These are phyloP conservation scores for Turdus rufiventris DNA, from an alignment of 2,113 vertebrate species.

Conservation along the genomic window DNA sequence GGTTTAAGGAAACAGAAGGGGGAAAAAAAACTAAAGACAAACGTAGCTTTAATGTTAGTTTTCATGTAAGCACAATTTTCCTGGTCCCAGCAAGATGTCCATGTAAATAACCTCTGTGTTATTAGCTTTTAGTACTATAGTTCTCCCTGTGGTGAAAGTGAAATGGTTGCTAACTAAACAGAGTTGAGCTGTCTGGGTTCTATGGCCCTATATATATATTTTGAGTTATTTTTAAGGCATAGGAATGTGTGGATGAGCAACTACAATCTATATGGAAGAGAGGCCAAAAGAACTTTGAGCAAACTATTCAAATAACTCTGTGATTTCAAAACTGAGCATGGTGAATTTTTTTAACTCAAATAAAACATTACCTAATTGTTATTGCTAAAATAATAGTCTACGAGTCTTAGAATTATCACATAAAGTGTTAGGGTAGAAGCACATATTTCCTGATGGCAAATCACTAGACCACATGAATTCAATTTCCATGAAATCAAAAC, in stretches of 20 bases:
- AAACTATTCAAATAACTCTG: background rate
- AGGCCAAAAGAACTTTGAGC: background rate
- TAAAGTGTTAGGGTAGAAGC: background rate
- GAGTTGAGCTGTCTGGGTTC: background rate
- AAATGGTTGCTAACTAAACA: background rate
- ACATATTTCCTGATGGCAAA: background rate
- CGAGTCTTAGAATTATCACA: background rate
- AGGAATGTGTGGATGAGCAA: background rate
- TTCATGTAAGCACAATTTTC: background rate
- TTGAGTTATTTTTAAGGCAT: background rate
- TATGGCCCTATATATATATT: background rate
- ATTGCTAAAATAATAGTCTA: background rate
- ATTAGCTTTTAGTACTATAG: background rate
- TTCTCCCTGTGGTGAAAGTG: background rate
- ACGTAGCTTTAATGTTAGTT: background rate
- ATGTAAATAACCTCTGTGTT: constrained; percentile 9
- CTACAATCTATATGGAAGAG: background rate
- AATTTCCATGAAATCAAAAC: background rate
- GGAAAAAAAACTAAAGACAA: background rate
- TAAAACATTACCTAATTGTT: background rate
- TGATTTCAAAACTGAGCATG: background rate
- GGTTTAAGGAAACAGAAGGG: background rate
- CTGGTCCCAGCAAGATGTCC: background rate
- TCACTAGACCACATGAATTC: background rate
- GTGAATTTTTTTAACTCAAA: background rate